These are phyloP conservation scores for Gavia stellata DNA, from an alignment of 2,113 vertebrate genomes.

Conservation along the genomic window DNA sequence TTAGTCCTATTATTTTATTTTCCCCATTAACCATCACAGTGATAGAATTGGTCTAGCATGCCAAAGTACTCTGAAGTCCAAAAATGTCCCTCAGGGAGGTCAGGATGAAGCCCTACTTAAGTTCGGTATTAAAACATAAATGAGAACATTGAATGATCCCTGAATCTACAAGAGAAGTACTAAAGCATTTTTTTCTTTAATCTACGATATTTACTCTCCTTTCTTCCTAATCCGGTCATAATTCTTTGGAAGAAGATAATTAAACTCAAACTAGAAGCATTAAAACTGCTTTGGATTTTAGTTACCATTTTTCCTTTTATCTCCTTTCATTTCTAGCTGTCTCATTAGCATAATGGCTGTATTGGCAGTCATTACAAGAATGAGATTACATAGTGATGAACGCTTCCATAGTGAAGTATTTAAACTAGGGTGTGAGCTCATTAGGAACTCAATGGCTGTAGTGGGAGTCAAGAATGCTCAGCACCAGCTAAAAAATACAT, in stretches of 20 bases:
- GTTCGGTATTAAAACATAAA: neutral
- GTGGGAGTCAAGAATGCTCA: neutral
- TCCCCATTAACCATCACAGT: neutral
- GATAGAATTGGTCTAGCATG: neutral
- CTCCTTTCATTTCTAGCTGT: slow-evolving; percentile 33
- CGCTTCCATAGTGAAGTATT: neutral
- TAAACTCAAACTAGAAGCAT: slow-evolving; percentile 12
- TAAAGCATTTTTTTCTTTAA: neutral
- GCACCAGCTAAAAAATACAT: neutral
- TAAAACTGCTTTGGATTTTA: slow-evolving; percentile 13
- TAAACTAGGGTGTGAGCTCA: slow-evolving; percentile 10
- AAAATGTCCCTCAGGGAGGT: neutral
- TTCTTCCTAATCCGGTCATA: neutral
- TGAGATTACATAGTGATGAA: slow-evolving; percentile 33
- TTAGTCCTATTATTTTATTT: neutral
- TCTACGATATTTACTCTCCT: neutral
- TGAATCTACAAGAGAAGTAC: neutral
- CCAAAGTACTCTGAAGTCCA: neutral
- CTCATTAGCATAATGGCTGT: slow-evolving; percentile 47
- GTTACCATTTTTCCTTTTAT: neutral
- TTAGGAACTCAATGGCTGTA: neutral
- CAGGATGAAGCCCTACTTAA: neutral
- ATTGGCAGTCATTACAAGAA: slow-evolving; percentile 44
- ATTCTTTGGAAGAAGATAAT: slow-evolving; percentile 12
- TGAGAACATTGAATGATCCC: neutral